Conservation (phyloP, 92 coral and sea anemone species). For the Actinostola sp. region DNA sequence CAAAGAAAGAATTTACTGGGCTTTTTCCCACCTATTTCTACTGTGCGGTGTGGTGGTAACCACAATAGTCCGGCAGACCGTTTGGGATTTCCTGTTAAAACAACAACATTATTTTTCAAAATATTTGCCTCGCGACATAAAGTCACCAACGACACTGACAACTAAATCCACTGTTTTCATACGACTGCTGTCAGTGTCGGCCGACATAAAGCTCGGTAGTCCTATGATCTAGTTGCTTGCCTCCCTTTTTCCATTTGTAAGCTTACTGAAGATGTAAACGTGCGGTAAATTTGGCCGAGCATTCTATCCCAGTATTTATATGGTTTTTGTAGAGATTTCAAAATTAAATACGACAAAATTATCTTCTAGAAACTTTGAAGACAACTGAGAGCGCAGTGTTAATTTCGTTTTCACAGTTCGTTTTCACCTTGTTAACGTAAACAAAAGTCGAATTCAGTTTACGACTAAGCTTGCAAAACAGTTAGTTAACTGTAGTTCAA, state of each 20-base stretch:
- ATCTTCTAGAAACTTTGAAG: not conserved
- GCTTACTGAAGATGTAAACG: too few relatives aligned
- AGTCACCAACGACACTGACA: too few relatives aligned
- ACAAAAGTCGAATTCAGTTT: not conserved
- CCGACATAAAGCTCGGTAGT: not conserved
- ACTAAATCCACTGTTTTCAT: too few relatives aligned
- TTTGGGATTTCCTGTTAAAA: not conserved
- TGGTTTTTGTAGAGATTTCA: not conserved
- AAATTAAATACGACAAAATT: not conserved
- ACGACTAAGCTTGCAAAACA: not conserved
- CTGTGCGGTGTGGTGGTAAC: not conserved
- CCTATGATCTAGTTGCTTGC: not conserved
- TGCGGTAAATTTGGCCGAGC: too few relatives aligned
- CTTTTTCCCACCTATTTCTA: not conserved
- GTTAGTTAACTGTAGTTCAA: not conserved
- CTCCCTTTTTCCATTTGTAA: not conserved
- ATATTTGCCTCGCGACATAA: not conserved
- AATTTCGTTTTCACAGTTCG: not conserved
- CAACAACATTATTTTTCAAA: constrained; percentile 3
- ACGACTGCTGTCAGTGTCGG: too few relatives aligned
- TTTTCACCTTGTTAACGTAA: not conserved
- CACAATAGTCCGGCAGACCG: constrained; percentile 10
- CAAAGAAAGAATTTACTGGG: constrained; percentile 1
- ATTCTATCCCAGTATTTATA: not conserved
- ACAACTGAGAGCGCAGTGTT: not conserved